These are phyloP conservation scores for Clitarchus hookeri DNA, from an alignment of 2,888 invertebrate genomes.

Conservation along the genomic window DNA sequence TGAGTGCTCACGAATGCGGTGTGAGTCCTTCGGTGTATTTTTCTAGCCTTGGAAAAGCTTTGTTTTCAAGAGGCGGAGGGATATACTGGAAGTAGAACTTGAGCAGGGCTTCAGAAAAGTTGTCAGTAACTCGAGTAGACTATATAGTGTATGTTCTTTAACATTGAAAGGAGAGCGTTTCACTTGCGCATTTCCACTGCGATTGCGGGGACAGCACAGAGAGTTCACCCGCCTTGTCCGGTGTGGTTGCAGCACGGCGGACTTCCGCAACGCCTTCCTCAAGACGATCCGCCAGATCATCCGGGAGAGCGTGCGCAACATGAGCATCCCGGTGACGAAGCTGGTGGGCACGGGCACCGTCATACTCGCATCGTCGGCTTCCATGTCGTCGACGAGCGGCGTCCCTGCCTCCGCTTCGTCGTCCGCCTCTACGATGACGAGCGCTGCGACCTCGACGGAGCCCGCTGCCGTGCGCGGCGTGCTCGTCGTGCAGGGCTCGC, in stretches of 20 bases:
- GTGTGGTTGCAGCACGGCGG: constrained; percentile 73
- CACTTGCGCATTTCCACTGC: too few relatives aligned
- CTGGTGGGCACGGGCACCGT: constrained; percentile 49
- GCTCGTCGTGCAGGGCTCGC: constrained; percentile 71
- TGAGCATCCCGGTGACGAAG: constrained; percentile 87
- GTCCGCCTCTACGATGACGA: constrained; percentile 40
- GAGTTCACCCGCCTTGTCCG: too few relatives aligned
- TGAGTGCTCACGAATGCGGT: too few relatives aligned
- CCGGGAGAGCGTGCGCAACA: constrained; percentile 94
- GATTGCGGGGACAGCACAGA: too few relatives aligned
- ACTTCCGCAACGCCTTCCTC: constrained; percentile 95
- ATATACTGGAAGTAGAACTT: too few relatives aligned
- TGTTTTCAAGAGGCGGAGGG: too few relatives aligned
- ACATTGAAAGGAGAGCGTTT: too few relatives aligned
- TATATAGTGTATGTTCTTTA: too few relatives aligned
- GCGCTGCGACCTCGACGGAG: constrained; percentile 33
- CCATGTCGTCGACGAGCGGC: neutral
- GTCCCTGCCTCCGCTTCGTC: neutral
- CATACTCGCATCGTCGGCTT: constrained; percentile 4
- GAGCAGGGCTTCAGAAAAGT: too few relatives aligned
- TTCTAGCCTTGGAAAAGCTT: too few relatives aligned
- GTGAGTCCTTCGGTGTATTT: too few relatives aligned
- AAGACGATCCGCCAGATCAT: constrained; percentile 97
- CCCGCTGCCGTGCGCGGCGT: constrained; percentile 41
- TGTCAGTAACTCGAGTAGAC: too few relatives aligned